A percentile compares a stretch with the other conserved stretches of the same genome.
Evolutionary conservation across 2,797 vertebrate genomes (phyloP).

Genomic region (Pseudochirops cupreus): DNA sequence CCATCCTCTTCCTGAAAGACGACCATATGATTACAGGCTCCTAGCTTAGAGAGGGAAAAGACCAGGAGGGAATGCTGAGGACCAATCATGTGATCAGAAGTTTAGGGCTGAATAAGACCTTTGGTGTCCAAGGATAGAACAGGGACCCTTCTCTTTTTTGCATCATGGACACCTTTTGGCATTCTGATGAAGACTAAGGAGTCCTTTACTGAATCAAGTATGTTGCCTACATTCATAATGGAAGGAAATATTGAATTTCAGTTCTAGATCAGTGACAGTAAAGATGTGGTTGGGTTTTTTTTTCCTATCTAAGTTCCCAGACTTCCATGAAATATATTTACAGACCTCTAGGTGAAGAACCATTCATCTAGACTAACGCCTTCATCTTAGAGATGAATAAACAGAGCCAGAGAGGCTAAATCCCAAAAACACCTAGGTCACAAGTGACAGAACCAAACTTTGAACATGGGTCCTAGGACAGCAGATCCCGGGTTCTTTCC

Average conservation of each 20-base stretch:
- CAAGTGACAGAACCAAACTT: not conserved
- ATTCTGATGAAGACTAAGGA: not conserved
- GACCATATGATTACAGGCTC: not conserved
- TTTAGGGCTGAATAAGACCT: not conserved
- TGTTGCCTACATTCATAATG: not conserved
- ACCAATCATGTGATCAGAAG: not conserved
- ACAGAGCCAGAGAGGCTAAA: not conserved
- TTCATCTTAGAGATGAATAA: not conserved
- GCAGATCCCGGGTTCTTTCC: not conserved
- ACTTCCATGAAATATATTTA: not conserved
- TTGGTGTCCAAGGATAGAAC: not conserved
- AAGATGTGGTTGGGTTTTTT: not conserved
- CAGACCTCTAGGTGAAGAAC: not conserved
- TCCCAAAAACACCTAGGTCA: not conserved
- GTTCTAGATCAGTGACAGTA: not conserved
- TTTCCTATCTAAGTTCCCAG: not conserved
- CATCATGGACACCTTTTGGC: not conserved
- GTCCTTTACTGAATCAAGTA: not conserved
- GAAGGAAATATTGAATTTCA: not conserved
- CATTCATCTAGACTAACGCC: not conserved
- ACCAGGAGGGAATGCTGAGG: not conserved
- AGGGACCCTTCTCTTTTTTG: not conserved
- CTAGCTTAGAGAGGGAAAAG: not conserved
- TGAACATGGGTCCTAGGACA: not conserved
- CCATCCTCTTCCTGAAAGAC: not conserved